Percentiles rank a stretch among this genome's conserved stretches.
Evolutionary conservation across 2,888 invertebrate species (phyloP).

Genomic region (Volucella zonaria): DNA sequence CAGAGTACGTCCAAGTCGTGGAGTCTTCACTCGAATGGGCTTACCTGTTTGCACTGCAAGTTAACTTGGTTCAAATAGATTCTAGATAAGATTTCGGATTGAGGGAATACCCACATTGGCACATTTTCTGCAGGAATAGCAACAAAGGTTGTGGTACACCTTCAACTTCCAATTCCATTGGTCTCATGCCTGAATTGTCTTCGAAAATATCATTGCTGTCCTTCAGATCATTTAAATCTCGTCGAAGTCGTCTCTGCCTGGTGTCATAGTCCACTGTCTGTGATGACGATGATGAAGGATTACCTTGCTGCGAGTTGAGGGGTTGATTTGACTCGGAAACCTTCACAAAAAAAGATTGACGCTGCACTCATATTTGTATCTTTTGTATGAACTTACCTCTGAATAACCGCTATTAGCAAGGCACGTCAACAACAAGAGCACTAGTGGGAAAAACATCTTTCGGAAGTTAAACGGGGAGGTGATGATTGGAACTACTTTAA

Average conservation of each 20-base stretch:
- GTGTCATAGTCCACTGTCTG: constrained; percentile 46
- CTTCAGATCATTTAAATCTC: constrained; percentile 55
- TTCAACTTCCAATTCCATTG: constrained; percentile 61
- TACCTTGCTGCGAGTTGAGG: background rate
- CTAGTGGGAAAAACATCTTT: constrained; percentile 69
- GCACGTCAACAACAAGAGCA: constrained; percentile 64
- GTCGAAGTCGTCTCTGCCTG: constrained; percentile 55
- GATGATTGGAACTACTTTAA: too few species aligned
- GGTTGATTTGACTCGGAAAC: constrained; percentile 45
- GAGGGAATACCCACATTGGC: constrained; percentile 48
- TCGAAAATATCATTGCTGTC: constrained; percentile 64
- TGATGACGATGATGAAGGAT: background rate
- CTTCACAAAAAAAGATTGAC: constrained; percentile 27
- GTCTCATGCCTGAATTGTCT: constrained; percentile 58
- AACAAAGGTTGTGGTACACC: constrained; percentile 47
- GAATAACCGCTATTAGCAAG: constrained; percentile 56
- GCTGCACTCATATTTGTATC: background rate
- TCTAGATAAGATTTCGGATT: background rate
- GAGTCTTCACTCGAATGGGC: constrained; percentile 81
- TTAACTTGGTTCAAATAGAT: too few species aligned
- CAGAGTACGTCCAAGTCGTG: constrained; percentile 83
- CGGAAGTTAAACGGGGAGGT: background rate
- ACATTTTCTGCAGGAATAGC: constrained; percentile 68
- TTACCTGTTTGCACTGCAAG: constrained; percentile 79
- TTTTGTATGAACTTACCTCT: constrained; percentile 32